Evolutionary conservation across 1,140 invertebrate genomes (phyloP), one percentile per base, ranked within the genome.

Genomic region (Polypedilum pembai): DNA sequence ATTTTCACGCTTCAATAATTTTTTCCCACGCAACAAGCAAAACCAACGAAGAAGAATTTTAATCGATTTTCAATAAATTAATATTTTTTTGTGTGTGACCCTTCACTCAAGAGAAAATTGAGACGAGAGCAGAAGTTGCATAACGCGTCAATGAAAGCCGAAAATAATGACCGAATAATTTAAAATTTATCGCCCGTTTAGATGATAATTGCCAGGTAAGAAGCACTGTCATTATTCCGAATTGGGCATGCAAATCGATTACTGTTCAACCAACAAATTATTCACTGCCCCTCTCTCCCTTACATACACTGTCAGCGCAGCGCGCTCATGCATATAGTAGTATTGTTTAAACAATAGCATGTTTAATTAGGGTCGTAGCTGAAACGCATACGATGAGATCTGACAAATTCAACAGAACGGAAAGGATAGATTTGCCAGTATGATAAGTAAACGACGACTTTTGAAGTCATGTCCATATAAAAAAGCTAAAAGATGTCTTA

Each of bases 181-280:
- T 10, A 21, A 69, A 69, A 69, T 69, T 69, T 69, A 69, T 21
- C 65, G 65, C 65, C 20, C 65, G 17, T 18, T 69, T 69, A 69
- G 45, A 56, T 15, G 45, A 56, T 56, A 56, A 56, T 56, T 56
- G 45, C 45, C 45, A 12, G 45, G 45, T 56, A 56, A 56, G 45
- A 56, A 56, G 45, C 12, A 56, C n/a, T 56, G 45, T 56, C 45
- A 56, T 56, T 17, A 56, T 56, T 56, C 10, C 45, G n/a, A 56
- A 56, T 56, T 56, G 45, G 45, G 45, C 65, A 69, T 69, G 65
- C 65, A 69, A 69, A 69, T 69, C 65, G 65, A 69, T 69, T 69
- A 20, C 17, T n/a, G 45, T 56, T 56, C 45, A 56, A 56, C 45
- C 45, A 56, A 56, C 45, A 56, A 56, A 56, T 56, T 56, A 56